A percentile compares a stretch with the other conserved stretches of the same genome.
phyloP scores from a whole-genome alignment of 2,797 vertebrate genomes.

The Sebastes baramenuke region DNA sequence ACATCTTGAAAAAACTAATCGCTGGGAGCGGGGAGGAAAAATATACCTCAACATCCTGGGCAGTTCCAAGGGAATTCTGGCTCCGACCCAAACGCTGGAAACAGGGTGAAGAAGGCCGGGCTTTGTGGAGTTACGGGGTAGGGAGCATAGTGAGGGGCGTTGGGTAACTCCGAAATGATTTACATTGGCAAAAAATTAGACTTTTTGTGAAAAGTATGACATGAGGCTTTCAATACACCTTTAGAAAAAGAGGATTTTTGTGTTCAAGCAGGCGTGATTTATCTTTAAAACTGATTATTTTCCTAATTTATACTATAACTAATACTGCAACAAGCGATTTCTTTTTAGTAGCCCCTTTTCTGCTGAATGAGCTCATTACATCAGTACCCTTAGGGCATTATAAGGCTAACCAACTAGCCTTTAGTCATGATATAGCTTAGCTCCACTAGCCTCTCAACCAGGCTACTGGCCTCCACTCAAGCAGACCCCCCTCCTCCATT shows the following conservation, averaged over 20 bases:
- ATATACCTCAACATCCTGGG: conserved; percentile 77
- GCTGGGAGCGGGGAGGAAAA: conserved; percentile 65
- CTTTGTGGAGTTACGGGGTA: conserved; percentile 64
- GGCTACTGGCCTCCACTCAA: conserved; percentile 71
- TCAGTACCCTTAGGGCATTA: conserved; percentile 57
- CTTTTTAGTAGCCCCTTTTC: not conserved
- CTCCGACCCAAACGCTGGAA: conserved; percentile 57
- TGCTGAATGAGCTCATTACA: conserved; percentile 38
- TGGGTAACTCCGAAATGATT: conserved; percentile 40
- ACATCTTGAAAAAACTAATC: conserved; percentile 59
- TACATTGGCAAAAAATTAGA: conserved; percentile 27
- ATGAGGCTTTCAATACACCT: not conserved
- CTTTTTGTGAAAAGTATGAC: not conserved
- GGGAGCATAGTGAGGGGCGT: conserved; percentile 30
- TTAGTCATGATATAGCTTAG: conserved; percentile 65
- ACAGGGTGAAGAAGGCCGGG: conserved; percentile 65
- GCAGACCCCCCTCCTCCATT: conserved; percentile 73
- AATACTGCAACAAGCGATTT: not conserved
- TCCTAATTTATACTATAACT: not conserved
- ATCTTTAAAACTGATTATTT: not conserved
- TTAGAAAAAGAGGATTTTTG: not conserved
- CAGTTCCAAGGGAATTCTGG: conserved; percentile 68
- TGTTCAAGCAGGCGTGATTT: not conserved
- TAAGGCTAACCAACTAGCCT: conserved; percentile 70
- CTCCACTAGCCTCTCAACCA: conserved; percentile 71